Evolutionary conservation across 2,888 invertebrate genomes (phyloP), one percentile per base, ranked within the genome.

Genomic region (Eumerus sabulonum): DNA sequence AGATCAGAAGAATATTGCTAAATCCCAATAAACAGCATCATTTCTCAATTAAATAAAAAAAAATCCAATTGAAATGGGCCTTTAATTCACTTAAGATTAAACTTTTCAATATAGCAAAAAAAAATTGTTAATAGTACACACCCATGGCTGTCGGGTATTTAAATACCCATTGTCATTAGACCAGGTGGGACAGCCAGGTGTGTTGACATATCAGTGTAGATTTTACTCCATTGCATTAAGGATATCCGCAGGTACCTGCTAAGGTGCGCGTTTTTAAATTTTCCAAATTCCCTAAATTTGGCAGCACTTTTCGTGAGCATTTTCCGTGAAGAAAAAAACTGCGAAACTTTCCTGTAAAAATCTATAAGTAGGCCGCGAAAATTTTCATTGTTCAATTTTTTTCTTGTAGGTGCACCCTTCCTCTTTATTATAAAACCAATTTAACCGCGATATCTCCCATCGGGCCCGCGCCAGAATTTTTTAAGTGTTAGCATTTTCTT

Each of bases 41-140:
- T 18, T 47, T 47, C 47, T 47, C 47, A 47, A 47, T 47, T 47
- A 47, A 27, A 27, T 27, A 47, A 47, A 18, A 47, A n/a, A 47
- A 47, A 47, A 47, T 44, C 1, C 42, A 44, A 44, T 44, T 44
- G 4, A 47, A 47, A 18, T 47, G 17, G 17, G 47, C 18, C 47
- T 47, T 47, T 47, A 47, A 47, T 47, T 47, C 47, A 47, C 47
- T 17, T 17, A 16, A 47, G 17, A 47, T 47, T 16, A 47, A 47
- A 47, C 18, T 47, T 47, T 47, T 47, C 47, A 47, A 47, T 47
- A 47, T 17, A 17, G 47, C 47, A 47, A 44, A 44, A 44, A 40
- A 44, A 44, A 14, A 3, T n/a, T n/a, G n/a, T n/a, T n/a, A n/a
- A 47, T 47, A 47, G 47, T 47, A 47, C 47, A 47, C 16, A 47